Evolutionary conservation across 2,888 invertebrate genomes (phyloP).

Genomic region (Caenorhabditis auriculariae): DNA sequence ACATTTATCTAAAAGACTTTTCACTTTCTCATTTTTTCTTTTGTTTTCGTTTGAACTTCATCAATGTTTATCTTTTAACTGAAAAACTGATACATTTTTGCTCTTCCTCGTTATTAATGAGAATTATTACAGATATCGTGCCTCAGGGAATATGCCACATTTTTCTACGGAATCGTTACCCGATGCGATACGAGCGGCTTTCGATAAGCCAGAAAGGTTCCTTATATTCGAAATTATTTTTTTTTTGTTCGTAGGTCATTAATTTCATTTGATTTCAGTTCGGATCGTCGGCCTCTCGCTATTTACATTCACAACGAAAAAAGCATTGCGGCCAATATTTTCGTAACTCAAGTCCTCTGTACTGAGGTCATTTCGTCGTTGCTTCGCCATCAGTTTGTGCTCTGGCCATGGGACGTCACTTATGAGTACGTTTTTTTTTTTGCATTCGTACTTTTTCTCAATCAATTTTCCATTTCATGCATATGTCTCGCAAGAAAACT

Average conservation of each 20-base stretch:
- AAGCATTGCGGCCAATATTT: conserved; percentile 91
- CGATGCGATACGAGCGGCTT: conserved; percentile 33
- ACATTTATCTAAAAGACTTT: neutral
- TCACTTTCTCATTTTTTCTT: neutral
- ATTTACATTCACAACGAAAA: conserved; percentile 94
- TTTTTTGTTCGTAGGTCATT: neutral
- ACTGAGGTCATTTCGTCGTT: conserved; percentile 87
- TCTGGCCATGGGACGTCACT: conserved; percentile 97
- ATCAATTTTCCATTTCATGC: too few relatives aligned
- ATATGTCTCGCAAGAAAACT: too few relatives aligned
- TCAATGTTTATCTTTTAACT: neutral
- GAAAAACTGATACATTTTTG: too few relatives aligned
- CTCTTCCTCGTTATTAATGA: too few relatives aligned
- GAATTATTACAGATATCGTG: too few relatives aligned
- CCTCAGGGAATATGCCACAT: conserved; percentile 32
- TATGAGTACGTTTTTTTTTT: conserved; percentile 63
- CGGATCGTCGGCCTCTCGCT: conserved; percentile 84
- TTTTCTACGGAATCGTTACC: conserved; percentile 26
- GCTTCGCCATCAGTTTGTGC: conserved; percentile 83
- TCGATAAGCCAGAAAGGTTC: conserved; percentile 29
- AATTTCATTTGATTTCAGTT: conserved; percentile 1
- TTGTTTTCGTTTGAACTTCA: neutral
- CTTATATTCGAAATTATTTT: too few relatives aligned
- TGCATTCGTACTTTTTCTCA: neutral
- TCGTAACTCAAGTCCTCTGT: conserved; percentile 72